phyloP scores from a whole-genome alignment of 1,140 invertebrate genomes.

The Dryas iulia region DNA sequence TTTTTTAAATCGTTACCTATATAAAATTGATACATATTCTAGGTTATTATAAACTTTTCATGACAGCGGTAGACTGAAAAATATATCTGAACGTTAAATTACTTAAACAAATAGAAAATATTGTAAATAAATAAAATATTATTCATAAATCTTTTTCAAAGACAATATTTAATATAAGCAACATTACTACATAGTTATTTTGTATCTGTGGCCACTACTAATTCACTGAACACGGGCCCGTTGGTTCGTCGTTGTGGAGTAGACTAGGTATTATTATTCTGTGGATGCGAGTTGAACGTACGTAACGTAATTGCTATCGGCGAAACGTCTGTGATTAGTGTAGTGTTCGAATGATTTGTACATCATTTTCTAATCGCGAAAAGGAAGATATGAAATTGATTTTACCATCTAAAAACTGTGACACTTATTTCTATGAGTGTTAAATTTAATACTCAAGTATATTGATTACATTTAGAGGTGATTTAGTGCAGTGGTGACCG shows the following conservation, averaged over 20 bases:
- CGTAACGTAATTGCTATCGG: conserved; percentile 54
- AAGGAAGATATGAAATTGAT: conserved; percentile 61
- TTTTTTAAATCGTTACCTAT: too few relatives aligned
- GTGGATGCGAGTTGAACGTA: conserved; percentile 15
- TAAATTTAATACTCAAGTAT: conserved; percentile 60
- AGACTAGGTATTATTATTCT: conserved; percentile 6
- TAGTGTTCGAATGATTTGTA: conserved; percentile 40
- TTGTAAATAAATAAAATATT: neutral
- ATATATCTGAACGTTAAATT: too few relatives aligned
- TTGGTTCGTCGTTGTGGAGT: neutral
- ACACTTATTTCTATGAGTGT: conserved; percentile 49
- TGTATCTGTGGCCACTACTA: conserved; percentile 5
- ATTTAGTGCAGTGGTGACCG: conserved; percentile 59
- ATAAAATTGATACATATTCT: too few relatives aligned
- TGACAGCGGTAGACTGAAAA: too few relatives aligned
- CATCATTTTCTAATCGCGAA: conserved; percentile 52
- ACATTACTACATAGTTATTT: neutral
- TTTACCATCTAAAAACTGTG: conserved; percentile 59
- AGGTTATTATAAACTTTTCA: too few relatives aligned
- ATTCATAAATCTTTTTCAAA: too few relatives aligned
- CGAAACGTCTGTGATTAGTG: conserved; percentile 53
- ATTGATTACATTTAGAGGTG: conserved; percentile 58
- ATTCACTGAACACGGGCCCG: neutral
- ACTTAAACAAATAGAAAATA: neutral
- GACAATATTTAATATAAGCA: neutral